Evolutionary conservation across 2,797 vertebrate genomes (phyloP).

Genomic region (Cynodonichthys magdalenae): DNA sequence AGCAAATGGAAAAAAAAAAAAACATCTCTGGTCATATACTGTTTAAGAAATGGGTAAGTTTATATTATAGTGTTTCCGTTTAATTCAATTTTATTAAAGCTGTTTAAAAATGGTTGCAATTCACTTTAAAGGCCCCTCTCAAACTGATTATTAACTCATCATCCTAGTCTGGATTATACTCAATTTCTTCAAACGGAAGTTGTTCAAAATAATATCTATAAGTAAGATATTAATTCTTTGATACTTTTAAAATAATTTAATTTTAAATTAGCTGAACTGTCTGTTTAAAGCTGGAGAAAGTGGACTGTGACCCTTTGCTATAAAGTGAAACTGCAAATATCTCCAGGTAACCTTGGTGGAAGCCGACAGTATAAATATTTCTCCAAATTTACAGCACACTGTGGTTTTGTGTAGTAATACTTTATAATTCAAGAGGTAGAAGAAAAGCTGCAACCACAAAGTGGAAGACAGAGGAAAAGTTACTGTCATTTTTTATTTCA

Average conservation of each 20-base stretch:
- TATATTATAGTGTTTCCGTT: no score
- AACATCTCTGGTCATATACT: slow-evolving; percentile 12
- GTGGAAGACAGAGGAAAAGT: slow-evolving; percentile 14
- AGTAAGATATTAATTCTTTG: no score
- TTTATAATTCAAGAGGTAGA: slow-evolving; percentile 1
- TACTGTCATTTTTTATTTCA: background rate
- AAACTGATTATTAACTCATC: no score
- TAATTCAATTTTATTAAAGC: no score
- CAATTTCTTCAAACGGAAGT: no score
- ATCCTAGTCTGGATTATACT: no score
- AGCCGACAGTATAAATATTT: slow-evolving; percentile 24
- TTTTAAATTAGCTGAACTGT: no score
- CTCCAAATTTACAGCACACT: slow-evolving; percentile 35
- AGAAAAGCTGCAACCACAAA: background rate
- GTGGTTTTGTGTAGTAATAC: slow-evolving; percentile 20
- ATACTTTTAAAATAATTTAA: no score
- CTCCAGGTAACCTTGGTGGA: slow-evolving; percentile 13
- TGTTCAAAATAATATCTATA: no score
- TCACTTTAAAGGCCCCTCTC: no score
- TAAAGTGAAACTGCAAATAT: slow-evolving; percentile 45
- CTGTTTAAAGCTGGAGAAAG: no score
- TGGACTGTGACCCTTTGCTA: background rate
- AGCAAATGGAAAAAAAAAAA: slow-evolving; percentile 52
- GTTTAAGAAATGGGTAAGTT: background rate
- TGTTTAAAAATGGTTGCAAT: no score